Base-by-base conservation (phyloP, 2,888 invertebrate genomes). In the Sclerodermus sp. region DNA sequence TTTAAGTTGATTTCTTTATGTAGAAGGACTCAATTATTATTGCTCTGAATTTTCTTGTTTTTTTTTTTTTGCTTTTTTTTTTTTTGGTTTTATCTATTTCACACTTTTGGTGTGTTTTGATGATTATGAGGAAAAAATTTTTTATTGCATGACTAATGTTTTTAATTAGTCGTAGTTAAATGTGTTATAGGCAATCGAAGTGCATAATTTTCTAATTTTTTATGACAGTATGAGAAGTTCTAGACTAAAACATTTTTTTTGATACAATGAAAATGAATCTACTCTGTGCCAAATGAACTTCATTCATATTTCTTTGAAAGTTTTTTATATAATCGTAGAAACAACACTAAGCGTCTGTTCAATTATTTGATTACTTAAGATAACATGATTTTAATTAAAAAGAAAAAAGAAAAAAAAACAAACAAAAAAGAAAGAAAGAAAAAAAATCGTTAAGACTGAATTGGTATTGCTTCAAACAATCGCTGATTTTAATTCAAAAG, bases 251-350 rank as follows among this genome's bases (percentile, higher is more conserved):
- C 65, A 71, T 66, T 65, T 57, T 68, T 64, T 56, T 57, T 67
- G 72, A 65, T 65, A 51, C 65, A 65, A 66, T 67, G 67, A 61
- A 66, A 65, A 60, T 55, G 66, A 67, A 69, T 73, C 60, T 71
- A 73, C 63, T 66, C 66, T 74, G 75, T 76, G 75, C 75, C 75
- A 76, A 76, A 76, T 8, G 23, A 23, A 23, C 23, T 3, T 23
- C 4, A 23, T 23, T 23, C 23, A 5, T 23, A 23, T n/a, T n/a
- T n/a, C n/a, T n/a, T n/a, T n/a, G n/a, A n/a, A n/a, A n/a, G n/a
- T n/a, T n/a, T n/a, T n/a, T n/a, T n/a, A n/a, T n/a, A n/a, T n/a
- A n/a, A n/a, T n/a, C n/a, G n/a, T 9, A 6, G 30, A 30, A 30
- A 30, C 30, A 10, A 30, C 30, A 9, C 30, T 9, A 30, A 9